Percentiles rank a stretch among this genome's conserved stretches.
Evolutionary conservation across 2,888 invertebrate genomes (phyloP).

Genomic region (Bedellia somnulentella): DNA sequence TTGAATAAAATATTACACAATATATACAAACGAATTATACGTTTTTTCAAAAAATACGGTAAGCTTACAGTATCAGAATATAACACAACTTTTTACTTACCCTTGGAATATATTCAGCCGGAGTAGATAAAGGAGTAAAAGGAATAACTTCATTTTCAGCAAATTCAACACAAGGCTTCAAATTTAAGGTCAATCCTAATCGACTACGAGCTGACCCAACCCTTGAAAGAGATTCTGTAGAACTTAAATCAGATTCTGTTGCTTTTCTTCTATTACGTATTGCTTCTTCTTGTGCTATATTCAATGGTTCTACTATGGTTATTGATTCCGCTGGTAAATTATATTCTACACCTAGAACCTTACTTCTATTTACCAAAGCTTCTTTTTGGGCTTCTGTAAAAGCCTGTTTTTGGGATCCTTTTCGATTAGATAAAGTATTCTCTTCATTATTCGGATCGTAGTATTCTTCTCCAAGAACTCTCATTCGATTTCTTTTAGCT

Average conservation of each 20-base stretch:
- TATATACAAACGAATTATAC: too few relatives aligned
- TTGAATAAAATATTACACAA: too few relatives aligned
- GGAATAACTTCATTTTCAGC: conserved; percentile 18
- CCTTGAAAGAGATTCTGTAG: conserved; percentile 9
- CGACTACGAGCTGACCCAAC: conserved; percentile 22
- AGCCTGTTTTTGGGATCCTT: background rate
- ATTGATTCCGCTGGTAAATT: conserved; percentile 29
- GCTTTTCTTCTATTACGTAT: conserved; percentile 11
- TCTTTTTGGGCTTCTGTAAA: conserved; percentile 55
- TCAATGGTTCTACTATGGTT: conserved; percentile 24
- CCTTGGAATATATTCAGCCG: conserved; percentile 38
- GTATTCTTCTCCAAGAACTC: conserved; percentile 33
- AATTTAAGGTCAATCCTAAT: conserved; percentile 34
- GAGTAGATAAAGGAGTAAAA: conserved; percentile 30
- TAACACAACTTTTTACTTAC: conserved; percentile 19
- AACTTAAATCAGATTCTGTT: background rate
- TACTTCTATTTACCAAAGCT: conserved; percentile 63
- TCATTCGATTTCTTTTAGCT: conserved; percentile 35
- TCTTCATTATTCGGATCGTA: too few relatives aligned
- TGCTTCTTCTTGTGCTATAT: conserved; percentile 40
- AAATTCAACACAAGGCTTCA: conserved; percentile 33
- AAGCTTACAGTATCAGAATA: too few relatives aligned
- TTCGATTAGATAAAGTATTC: too few relatives aligned
- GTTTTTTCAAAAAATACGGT: too few relatives aligned
- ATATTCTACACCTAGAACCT: conserved; percentile 64